Conservation (phyloP, 2,113 vertebrate genomes). For the Porphyrio hochstetteri region DNA sequence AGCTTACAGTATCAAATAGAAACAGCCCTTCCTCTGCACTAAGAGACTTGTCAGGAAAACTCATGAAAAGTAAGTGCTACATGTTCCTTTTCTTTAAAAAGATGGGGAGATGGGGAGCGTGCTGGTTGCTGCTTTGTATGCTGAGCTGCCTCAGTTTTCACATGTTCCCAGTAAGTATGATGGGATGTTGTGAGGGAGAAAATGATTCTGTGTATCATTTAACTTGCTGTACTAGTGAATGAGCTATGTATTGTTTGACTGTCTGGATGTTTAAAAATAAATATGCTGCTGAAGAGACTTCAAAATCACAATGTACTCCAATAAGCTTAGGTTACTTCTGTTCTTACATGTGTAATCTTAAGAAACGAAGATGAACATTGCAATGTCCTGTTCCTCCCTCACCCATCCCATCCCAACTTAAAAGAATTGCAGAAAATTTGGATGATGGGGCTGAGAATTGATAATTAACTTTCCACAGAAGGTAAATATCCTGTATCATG, state of each 20-base stretch:
- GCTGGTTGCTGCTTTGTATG: not conserved
- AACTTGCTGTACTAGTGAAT: not conserved
- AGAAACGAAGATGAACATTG: not conserved
- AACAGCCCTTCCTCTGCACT: conserved; percentile 81
- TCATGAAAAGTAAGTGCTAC: conserved; percentile 93
- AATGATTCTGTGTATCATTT: not conserved
- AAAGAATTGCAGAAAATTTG: not conserved
- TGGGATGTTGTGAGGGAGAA: not conserved
- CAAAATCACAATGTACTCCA: not conserved
- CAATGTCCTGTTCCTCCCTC: not conserved
- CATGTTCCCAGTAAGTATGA: fast-evolving
- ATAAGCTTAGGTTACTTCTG: not conserved
- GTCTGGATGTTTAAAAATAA: not conserved
- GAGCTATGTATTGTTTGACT: not conserved
- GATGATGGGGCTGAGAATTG: not conserved
- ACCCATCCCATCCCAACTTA: not conserved
- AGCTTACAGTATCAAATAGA: conserved; percentile 79
- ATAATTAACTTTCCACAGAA: not conserved
- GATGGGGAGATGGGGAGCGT: not conserved
- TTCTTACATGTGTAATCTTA: not conserved
- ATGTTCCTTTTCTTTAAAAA: not conserved
- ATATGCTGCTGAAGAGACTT: not conserved
- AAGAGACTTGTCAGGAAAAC: conserved; percentile 87
- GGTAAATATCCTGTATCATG: not conserved
- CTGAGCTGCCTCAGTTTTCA: not conserved